phyloP scores from a whole-genome alignment of 2,113 vertebrate species.

The Muntiacus reevesi region DNA sequence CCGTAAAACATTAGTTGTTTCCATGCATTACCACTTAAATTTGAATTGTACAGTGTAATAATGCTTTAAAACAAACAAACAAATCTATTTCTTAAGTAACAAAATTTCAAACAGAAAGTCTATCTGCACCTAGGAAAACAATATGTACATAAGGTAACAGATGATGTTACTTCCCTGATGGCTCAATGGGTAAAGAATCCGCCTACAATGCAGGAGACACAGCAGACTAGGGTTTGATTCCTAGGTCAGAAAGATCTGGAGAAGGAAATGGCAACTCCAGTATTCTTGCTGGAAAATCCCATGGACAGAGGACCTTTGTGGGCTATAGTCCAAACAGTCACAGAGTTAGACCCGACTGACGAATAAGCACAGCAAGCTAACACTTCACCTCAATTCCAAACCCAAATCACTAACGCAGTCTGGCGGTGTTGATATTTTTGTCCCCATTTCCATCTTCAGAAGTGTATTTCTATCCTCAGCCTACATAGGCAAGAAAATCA shows the following conservation, averaged over 20 bases:
- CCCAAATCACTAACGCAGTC: not conserved
- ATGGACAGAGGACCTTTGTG: not conserved
- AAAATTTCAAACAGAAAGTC: slow-evolving; percentile 13
- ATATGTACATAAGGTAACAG: not conserved
- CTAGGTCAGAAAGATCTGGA: not conserved
- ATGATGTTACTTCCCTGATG: not conserved
- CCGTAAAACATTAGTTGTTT: slow-evolving; percentile 36
- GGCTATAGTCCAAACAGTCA: not conserved
- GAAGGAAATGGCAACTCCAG: not conserved
- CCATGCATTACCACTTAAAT: not conserved
- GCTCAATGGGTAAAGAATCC: not conserved
- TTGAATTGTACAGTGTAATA: slow-evolving; percentile 43
- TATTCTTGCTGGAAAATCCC: not conserved
- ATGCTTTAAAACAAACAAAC: not conserved
- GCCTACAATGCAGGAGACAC: not conserved
- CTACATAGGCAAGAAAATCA: not conserved
- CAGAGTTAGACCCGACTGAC: not conserved
- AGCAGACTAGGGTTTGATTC: not conserved
- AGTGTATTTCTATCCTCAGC: not conserved
- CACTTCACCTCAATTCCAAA: not conserved
- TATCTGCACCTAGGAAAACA: not conserved
- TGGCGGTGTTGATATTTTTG: not conserved
- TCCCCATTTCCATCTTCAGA: not conserved
- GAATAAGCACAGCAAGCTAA: not conserved
- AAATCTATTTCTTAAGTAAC: not conserved